Percentiles rank a stretch among this genome's conserved stretches.
Conservation (phyloP, 2,888 invertebrate species). For the Argyresthia goedartella region DNA sequence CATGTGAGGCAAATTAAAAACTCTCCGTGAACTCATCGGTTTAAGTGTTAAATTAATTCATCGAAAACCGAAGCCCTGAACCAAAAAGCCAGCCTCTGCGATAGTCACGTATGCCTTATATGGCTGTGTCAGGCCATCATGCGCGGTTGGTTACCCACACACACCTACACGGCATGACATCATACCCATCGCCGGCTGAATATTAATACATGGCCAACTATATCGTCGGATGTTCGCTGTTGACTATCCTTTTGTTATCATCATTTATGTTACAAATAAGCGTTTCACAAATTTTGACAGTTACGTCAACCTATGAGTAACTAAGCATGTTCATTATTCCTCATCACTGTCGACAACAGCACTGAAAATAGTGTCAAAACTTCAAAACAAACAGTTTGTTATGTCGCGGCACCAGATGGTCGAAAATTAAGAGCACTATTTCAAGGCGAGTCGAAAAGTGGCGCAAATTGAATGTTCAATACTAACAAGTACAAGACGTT, state of each 20-base stretch:
- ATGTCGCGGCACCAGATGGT: slow-evolving; percentile 2
- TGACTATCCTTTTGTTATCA: slow-evolving; percentile 17
- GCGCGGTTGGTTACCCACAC: slow-evolving; percentile 29
- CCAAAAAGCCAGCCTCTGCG: slow-evolving; percentile 36
- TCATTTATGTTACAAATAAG: slow-evolving; percentile 11
- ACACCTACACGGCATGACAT: slow-evolving; percentile 51
- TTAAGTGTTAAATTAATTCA: slow-evolving; percentile 22
- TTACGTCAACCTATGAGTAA: slow-evolving; percentile 19
- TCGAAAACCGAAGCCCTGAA: slow-evolving; percentile 35
- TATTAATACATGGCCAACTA: slow-evolving; percentile 32
- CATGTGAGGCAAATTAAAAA: background rate
- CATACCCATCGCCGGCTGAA: slow-evolving; percentile 42
- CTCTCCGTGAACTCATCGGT: slow-evolving; percentile 3
- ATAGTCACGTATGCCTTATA: slow-evolving; percentile 59
- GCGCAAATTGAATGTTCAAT: slow-evolving; percentile 36
- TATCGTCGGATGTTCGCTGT: background rate
- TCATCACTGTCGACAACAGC: background rate
- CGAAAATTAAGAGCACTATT: slow-evolving; percentile 15
- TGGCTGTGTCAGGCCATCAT: slow-evolving; percentile 27
- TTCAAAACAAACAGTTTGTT: background rate
- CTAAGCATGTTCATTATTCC: background rate
- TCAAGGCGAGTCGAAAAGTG: slow-evolving; percentile 35
- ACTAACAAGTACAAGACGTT: slow-evolving; percentile 36
- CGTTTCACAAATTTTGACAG: slow-evolving; percentile 19
- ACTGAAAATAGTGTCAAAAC: background rate